Evolutionary conservation across 2,113 vertebrate species (phyloP).

Genomic region (Polypterus senegalus): DNA sequence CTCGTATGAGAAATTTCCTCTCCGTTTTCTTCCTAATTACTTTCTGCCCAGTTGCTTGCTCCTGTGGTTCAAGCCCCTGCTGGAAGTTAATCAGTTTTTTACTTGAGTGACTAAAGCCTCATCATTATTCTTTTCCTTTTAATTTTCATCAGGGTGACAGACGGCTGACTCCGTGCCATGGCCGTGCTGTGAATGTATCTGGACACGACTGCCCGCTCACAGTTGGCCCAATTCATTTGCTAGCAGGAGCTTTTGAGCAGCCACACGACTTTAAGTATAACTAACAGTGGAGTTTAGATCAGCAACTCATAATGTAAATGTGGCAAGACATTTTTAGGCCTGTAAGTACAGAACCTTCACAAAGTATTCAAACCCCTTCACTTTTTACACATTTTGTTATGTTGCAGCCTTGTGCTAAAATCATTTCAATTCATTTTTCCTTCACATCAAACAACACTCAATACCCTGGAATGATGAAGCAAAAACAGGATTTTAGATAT

Average conservation of each 20-base stretch:
- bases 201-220: background rate
- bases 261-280: background rate
- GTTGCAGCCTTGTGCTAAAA: too few relatives aligned
- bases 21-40: background rate
- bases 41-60: background rate
- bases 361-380: too few relatives aligned
- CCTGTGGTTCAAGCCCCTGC: background rate
- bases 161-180: background rate
- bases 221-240: background rate
- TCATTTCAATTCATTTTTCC: too few relatives aligned
- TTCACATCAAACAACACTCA: too few relatives aligned
- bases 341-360: too few relatives aligned
- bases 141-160: background rate
- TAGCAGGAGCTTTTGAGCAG: background rate
- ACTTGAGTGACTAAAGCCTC: background rate
- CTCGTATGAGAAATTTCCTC: background rate
- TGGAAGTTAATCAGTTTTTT: background rate
- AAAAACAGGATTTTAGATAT: too few relatives aligned
- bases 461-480: too few relatives aligned
- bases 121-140: background rate
- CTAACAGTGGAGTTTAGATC: background rate
- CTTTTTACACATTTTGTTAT: too few relatives aligned
- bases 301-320: too few relatives aligned
- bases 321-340: too few relatives aligned
- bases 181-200: background rate